Evolutionary conservation across 2,797 vertebrate genomes (phyloP).

Genomic region (Danionella dracula): DNA sequence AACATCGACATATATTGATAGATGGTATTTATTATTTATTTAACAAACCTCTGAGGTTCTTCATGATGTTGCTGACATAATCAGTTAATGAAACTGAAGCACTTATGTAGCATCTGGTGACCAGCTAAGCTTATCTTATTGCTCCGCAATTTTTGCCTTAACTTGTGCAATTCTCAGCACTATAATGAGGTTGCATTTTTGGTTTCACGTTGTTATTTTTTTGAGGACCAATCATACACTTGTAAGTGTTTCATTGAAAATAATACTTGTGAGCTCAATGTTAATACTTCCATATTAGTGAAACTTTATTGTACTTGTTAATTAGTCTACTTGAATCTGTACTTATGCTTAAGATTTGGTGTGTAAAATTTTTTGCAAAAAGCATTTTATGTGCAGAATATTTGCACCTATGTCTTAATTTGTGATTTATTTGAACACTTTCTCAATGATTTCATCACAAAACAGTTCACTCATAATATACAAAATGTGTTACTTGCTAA

Average conservation of each 20-base stretch:
- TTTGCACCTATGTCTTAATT: no score
- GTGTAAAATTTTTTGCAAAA: no score
- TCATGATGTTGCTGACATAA: slow-evolving; percentile 22
- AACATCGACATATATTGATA: slow-evolving; percentile 50
- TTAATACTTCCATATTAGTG: no score
- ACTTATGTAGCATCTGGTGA: slow-evolving; percentile 12
- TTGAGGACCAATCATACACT: no score
- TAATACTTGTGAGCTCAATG: no score
- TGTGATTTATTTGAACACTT: background rate
- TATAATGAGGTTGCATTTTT: slow-evolving; percentile 21
- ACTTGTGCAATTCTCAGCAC: slow-evolving; percentile 44
- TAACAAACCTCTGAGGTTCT: background rate
- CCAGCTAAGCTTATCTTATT: slow-evolving; percentile 30
- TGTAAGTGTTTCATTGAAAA: no score
- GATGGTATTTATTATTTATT: slow-evolving; percentile 1
- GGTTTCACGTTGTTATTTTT: slow-evolving; percentile 13
- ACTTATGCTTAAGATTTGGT: background rate
- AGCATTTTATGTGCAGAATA: no score
- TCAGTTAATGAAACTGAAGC: slow-evolving; percentile 24
- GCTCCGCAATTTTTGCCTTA: slow-evolving; percentile 59
- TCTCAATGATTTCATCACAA: background rate
- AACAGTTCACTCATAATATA: background rate
- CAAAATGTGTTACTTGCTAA: no score
- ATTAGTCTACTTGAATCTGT: background rate
- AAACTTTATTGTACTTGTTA: no score